Conservation (phyloP, 2,888 invertebrate genomes). For the Eustalomyia histrio region DNA sequence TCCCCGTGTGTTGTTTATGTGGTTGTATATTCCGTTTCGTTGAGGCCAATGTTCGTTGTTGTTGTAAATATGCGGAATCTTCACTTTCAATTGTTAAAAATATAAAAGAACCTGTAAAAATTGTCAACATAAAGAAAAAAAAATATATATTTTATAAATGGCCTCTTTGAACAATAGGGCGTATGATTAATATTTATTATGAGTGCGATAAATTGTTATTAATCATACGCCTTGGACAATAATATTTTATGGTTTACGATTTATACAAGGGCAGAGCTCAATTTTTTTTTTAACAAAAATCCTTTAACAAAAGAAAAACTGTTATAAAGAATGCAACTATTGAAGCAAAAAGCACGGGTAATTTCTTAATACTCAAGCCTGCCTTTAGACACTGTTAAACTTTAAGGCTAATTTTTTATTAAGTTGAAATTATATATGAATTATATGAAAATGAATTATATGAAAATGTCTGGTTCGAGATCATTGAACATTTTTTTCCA, state of each 20-base stretch:
- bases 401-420: too few relatives aligned
- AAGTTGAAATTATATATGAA: too few relatives aligned
- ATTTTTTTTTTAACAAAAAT: too few relatives aligned
- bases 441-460: too few relatives aligned
- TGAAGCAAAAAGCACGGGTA: too few relatives aligned
- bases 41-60: conserved; percentile 82
- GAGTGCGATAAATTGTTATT: conserved; percentile 23
- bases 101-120: conserved; percentile 86
- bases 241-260: neutral
- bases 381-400: too few relatives aligned
- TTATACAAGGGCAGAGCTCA: neutral
- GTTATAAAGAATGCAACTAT: too few relatives aligned
- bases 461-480: too few relatives aligned
- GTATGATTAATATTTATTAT: conserved; percentile 58
- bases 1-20: conserved; percentile 68
- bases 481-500: too few relatives aligned
- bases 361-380: too few relatives aligned
- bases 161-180: neutral
- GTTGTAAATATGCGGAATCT: conserved; percentile 77
- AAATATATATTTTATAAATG: neutral
- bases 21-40: conserved; percentile 72
- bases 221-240: conserved; percentile 23
- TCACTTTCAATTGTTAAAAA: conserved; percentile 88
- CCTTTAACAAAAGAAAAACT: too few relatives aligned
- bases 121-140: conserved; percentile 12